Evolutionary conservation across 2,797 vertebrate species (phyloP), one percentile per base, ranked within the genome.

Genomic region (Leptatherina wallacei): DNA sequence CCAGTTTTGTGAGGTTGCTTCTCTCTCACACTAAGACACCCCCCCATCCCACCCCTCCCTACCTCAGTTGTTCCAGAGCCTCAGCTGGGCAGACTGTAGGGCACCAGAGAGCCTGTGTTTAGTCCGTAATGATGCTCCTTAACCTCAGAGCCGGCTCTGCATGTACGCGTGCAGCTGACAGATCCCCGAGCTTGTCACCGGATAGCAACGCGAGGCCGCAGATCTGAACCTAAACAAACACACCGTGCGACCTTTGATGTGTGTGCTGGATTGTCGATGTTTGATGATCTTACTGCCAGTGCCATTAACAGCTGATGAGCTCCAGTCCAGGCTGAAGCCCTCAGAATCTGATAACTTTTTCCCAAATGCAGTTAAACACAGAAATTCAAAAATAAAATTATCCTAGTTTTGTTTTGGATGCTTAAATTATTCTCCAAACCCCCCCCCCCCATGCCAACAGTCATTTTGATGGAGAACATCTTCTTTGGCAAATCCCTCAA

Each of bases 21-120:
- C 55, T 61, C 67, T 69, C 71, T 20, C 65, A 7, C 71, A 44
- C 61, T 66, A 42, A 72, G 61, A 77, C 68, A 36, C 1, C 63
- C 42, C 42, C 65, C 20, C 6, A 8, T 10, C 33, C 24, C 24
- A 27, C 63, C 79, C 69, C n/a, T 1, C 20, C 44, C 65, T 73
- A 71, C 71, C 71, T 42, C 73, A 32, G 65, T 69, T 77, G 65
- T 65, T 74, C 59, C 69, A 42, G 59, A 77, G 82, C 65, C 75
- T 88, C 71, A 57, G 77, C 24, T 38, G 83, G 81, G 87, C 32
- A 91, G 93, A 90, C 90, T 80, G 81, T 58, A 71, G 87, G 92
- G 92, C 90, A 93, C 92, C 91, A 92, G 87, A 74, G 71, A 85
- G 84, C 83, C 86, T 84, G 84, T 80, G 86, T 88, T 88, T 85